Base-by-base conservation (phyloP, 2,888 invertebrate species). In the Zaprionus obscuricornis region DNA sequence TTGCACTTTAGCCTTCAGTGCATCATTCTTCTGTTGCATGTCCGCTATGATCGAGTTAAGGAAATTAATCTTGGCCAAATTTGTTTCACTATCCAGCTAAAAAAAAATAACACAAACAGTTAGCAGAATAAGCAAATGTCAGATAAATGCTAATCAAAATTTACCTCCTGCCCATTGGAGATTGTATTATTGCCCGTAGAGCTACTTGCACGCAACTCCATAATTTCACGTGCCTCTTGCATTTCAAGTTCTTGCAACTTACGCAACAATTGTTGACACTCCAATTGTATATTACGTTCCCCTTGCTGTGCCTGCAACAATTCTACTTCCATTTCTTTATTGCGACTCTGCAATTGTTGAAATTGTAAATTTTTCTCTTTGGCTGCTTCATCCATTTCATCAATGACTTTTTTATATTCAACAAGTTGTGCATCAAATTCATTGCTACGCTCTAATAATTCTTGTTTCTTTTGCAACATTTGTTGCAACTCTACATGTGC, bases 11-110 rank as follows among this genome's bases (percentile, higher is more conserved):
- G 94, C 93, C 87, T 94, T 92, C 1, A 98, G 92, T 74, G 95
- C 94, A 85, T 97, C 96, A 88, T 97, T 97, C 90, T 98, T 98
- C 73, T 93, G 93, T 90, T 98, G 97, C 94, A 98, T 96, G 87
- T 98, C 98, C 18, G 97, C 97, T 79, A 99, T 98, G 74, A 99
- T 97, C 5, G 98, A 96, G 91, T 99, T 98, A 20, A 99, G 92
- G 91, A 99, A 98, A 78, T 95, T 95, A 51, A 97, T 94, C 91
- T 96, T 95, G 6, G 93, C 93, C 10, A 75, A 26, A 40, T 73
- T 86, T 6, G 79, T 85, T 68, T 94, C 94, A 40, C 93, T 91
- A 72, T 92, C 91, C 51, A 34, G 3, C 1, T 45, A n/a, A 66
- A 70, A 27, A 5, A 55, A 45, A 11, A 2, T 1, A 1, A 1